Evolutionary conservation across 2,888 invertebrate genomes (phyloP).

Genomic region (Aleiodes testaceus): DNA sequence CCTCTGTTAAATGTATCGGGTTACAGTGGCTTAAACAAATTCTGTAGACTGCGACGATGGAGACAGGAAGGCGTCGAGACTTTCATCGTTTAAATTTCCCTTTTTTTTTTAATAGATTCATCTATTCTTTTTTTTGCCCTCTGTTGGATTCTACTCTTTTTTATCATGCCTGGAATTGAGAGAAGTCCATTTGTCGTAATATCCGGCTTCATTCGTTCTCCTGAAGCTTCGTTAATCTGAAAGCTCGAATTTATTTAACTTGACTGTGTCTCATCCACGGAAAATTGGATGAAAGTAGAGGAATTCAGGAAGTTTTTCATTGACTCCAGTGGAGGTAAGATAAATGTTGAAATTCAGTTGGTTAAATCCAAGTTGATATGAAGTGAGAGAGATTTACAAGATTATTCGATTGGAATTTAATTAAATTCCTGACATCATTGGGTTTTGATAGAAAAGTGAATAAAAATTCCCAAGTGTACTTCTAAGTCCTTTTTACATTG

Average conservation of each 20-base stretch:
- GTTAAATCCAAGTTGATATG: background rate
- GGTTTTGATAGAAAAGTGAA: background rate
- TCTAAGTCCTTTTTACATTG: background rate
- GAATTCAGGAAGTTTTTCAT: background rate
- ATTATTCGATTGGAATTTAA: slow-evolving; percentile 6
- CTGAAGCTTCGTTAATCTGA: slow-evolving; percentile 7
- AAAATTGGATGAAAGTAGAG: slow-evolving; percentile 7
- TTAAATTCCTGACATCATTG: slow-evolving; percentile 14
- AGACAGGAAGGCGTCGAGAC: background rate
- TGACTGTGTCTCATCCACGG: background rate
- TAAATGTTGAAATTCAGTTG: no score
- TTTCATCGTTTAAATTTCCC: slow-evolving; percentile 20
- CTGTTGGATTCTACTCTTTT: background rate
- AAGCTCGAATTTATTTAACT: slow-evolving; percentile 17
- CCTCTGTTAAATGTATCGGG: slow-evolving; percentile 47
- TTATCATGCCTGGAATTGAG: background rate
- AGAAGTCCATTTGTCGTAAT: slow-evolving; percentile 37
- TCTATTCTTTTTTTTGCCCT: background rate
- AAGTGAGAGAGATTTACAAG: slow-evolving; percentile 15
- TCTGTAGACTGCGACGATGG: background rate
- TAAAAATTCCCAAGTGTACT: background rate
- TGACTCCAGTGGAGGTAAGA: no score
- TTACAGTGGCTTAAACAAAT: slow-evolving; percentile 39
- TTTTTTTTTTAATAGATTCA: background rate
- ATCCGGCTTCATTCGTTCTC: slow-evolving; percentile 26